Base-by-base conservation (phyloP, 2,113 vertebrate genomes). In the Lophochroa leadbeateri region DNA sequence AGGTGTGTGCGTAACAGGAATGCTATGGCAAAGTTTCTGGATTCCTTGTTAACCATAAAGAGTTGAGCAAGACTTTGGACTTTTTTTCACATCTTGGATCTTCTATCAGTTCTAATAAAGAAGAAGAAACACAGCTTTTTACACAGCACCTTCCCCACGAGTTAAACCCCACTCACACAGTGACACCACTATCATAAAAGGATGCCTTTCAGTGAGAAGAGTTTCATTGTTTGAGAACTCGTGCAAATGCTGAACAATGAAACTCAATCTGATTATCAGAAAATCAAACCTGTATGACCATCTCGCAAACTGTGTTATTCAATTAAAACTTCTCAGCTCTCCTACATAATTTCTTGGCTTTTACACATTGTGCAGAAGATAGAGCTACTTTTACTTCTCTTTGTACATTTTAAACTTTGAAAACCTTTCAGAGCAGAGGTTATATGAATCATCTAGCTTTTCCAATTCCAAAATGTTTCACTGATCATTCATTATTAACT, bases 401-500 rank as follows among this genome's bases (percentile, higher is more conserved):
- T 84, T 81, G 23, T 60, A 61, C 27, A 3, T 50, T 78, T 79
- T 35, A 58, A 95, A 97, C 37, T 87, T 92, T 95, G 94, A 96
- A 94, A 96, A 94, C 53, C 76, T 79, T 94, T 74, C 55, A 20
- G 81, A 92, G 95, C 44, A 88, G 94, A 93, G 64, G 63, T 93
- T 90, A 93, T 77, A 93, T 88, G 86, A 96, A 97, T 95, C 83
- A 90, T 89, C 82, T 60, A 82, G 93, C 63, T 85, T 86, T 94
- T 96, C 79, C 94, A 82, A 61, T 75, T 96, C 49, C 82, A 94
- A 97, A 94, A 90, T 72, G 74, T 92, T 94, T 93, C 14, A 71
- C 94, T 92, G 95, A 95, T 97, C 96, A 90, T 96, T 96, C 91
- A 95, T 97, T 96, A 95, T 96, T 96, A 95, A 96, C 89, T 77